Evolutionary conservation across 2,888 invertebrate genomes (phyloP).

Genomic region (Dione juno): DNA sequence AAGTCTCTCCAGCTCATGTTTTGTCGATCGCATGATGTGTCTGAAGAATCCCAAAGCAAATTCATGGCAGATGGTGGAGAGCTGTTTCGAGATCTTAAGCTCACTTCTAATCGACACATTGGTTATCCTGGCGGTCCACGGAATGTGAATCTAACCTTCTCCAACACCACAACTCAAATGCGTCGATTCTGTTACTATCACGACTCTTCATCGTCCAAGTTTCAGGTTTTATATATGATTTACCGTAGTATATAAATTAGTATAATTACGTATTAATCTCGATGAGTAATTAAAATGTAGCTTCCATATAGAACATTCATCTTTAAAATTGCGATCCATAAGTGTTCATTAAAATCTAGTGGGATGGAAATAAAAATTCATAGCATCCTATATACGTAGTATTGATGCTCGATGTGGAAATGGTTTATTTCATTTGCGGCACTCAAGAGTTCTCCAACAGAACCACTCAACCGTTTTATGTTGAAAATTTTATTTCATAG

Average conservation of each 20-base stretch:
- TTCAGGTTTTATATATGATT: too few relatives aligned
- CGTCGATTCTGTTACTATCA: too few relatives aligned
- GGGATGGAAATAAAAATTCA: conserved; percentile 30
- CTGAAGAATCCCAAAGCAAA: too few relatives aligned
- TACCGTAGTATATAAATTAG: background rate
- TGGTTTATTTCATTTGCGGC: conserved; percentile 48
- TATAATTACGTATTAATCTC: background rate
- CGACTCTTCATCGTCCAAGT: too few relatives aligned
- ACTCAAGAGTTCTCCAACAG: conserved; percentile 44
- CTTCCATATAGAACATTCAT: conserved; percentile 12
- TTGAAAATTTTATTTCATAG: conserved; percentile 47
- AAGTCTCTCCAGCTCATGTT: too few relatives aligned
- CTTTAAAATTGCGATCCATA: conserved; percentile 26
- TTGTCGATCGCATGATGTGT: too few relatives aligned
- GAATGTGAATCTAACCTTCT: too few relatives aligned
- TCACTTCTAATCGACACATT: too few relatives aligned
- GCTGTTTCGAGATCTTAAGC: too few relatives aligned
- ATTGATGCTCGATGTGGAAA: conserved; percentile 42
- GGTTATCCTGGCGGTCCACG: too few relatives aligned
- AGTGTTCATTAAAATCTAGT: conserved; percentile 36
- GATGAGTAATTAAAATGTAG: conserved; percentile 18
- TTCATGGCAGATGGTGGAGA: too few relatives aligned
- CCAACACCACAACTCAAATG: too few relatives aligned
- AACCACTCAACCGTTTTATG: conserved; percentile 49
- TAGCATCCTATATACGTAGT: conserved; percentile 36